Evolutionary conservation across 2,113 vertebrate species (phyloP).

Genomic region (Pelusios castaneus): DNA sequence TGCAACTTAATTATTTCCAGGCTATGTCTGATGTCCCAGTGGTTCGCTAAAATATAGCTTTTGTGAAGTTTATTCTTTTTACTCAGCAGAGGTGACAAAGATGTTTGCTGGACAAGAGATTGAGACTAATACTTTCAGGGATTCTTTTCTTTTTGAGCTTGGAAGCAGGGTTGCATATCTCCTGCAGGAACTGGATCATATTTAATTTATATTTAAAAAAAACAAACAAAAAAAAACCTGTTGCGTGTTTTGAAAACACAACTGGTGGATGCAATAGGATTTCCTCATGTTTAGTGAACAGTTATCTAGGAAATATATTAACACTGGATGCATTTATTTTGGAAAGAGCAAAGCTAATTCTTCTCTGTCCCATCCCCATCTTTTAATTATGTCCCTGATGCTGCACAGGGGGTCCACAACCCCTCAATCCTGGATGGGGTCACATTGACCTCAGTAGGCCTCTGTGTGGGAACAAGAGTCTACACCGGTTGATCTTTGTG

Average conservation of each 20-base stretch:
- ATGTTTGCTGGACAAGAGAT: background rate
- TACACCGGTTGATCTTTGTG: background rate
- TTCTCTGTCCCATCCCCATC: background rate
- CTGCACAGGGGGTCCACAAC: background rate
- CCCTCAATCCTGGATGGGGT: background rate
- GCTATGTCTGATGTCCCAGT: background rate
- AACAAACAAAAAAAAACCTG: background rate
- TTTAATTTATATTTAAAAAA: conserved; percentile 8
- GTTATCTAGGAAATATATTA: background rate
- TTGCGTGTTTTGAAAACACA: background rate
- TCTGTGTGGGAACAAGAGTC: too few relatives aligned
- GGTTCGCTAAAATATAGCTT: background rate
- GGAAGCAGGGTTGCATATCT: conserved; percentile 34
- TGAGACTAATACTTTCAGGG: conserved; percentile 7
- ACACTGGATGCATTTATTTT: background rate
- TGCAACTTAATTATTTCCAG: background rate
- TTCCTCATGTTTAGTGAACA: background rate
- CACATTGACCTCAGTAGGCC: background rate
- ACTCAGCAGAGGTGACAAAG: background rate
- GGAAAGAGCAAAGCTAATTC: background rate
- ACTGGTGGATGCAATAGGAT: background rate
- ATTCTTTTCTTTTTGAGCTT: background rate
- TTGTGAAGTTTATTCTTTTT: background rate
- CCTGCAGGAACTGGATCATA: conserved; percentile 40
- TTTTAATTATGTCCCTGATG: background rate